Conservation (phyloP, 2,888 invertebrate species). For the Cosmia trapezina region DNA sequence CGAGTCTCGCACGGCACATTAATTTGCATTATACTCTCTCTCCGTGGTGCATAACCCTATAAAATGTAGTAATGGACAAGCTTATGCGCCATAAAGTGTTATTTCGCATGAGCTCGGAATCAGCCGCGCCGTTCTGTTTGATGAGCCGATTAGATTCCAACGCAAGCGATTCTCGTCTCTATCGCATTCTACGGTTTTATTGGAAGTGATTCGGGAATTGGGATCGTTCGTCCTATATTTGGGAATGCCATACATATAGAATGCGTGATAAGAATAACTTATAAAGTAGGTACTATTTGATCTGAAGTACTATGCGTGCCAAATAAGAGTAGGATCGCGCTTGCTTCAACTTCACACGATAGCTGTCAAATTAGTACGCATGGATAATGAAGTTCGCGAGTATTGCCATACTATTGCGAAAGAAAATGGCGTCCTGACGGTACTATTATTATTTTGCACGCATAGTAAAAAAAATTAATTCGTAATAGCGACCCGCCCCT, state of each 20-base stretch:
- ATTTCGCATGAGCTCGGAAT: constrained; percentile 78
- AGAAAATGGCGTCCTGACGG: too few relatives aligned
- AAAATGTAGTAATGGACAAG: constrained; percentile 86
- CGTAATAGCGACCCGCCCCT: too few relatives aligned
- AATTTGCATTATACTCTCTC: constrained; percentile 85
- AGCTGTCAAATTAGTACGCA: too few relatives aligned
- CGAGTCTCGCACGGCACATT: constrained; percentile 82
- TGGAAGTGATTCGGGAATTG: constrained; percentile 59
- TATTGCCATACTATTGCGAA: too few relatives aligned
- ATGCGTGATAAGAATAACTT: constrained; percentile 40
- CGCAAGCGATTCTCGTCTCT: constrained; percentile 73
- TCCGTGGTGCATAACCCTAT: constrained; percentile 85
- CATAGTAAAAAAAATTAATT: too few relatives aligned
- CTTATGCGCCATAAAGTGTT: constrained; percentile 82
- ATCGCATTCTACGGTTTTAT: constrained; percentile 57
- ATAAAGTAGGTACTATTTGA: constrained; percentile 9
- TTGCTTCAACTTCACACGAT: too few relatives aligned
- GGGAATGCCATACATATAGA: constrained; percentile 40
- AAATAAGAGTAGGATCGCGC: too few relatives aligned
- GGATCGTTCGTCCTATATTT: constrained; percentile 52
- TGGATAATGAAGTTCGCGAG: too few relatives aligned
- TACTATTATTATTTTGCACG: too few relatives aligned
- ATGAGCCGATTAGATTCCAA: constrained; percentile 78
- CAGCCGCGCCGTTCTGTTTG: constrained; percentile 75
- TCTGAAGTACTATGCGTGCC: too few relatives aligned